Conservation (phyloP, 2,888 invertebrate genomes). For the Hirtodrosophila trivittata region DNA sequence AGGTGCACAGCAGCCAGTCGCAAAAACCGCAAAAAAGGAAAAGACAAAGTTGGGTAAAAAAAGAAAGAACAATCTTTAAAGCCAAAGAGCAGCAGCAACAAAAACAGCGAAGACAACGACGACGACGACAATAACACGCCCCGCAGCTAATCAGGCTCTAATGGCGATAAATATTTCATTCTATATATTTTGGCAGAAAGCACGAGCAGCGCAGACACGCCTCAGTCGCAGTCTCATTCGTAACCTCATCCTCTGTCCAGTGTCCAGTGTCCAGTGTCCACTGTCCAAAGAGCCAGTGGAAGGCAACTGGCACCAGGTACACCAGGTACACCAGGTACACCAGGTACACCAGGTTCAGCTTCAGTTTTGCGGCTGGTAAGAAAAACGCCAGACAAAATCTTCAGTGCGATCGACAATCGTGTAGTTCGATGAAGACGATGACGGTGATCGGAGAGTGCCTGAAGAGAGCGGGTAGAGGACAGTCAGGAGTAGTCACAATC, state of each 20-base stretch:
- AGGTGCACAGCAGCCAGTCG: conserved; percentile 44
- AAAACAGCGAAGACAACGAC: conserved; percentile 3
- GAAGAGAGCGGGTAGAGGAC: background rate
- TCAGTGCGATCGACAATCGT: conserved; percentile 61
- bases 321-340: background rate
- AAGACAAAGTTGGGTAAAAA: background rate
- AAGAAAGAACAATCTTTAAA: conserved; percentile 13
- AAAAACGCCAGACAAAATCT: conserved; percentile 57
- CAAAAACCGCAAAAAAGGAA: conserved; percentile 1
- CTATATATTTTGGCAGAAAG: conserved; percentile 61
- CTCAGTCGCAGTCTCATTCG: conserved; percentile 16
- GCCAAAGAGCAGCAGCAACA: conserved; percentile 21
- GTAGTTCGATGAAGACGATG: conserved; percentile 31
- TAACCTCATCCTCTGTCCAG: background rate
- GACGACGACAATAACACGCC: conserved; percentile 57
- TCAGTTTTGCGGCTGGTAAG: background rate
- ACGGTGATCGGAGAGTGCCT: conserved; percentile 40
- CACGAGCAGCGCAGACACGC: conserved; percentile 56
- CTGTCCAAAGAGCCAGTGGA: background rate
- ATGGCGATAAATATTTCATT: conserved; percentile 79
- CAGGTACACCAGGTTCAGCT: conserved; percentile 1
- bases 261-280: background rate
- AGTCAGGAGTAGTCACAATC: background rate
- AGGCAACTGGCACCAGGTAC: conserved; percentile 1
- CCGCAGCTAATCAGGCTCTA: conserved; percentile 79